Base-by-base conservation (phyloP, 2,113 vertebrate species). In the Percopsis transmontana region DNA sequence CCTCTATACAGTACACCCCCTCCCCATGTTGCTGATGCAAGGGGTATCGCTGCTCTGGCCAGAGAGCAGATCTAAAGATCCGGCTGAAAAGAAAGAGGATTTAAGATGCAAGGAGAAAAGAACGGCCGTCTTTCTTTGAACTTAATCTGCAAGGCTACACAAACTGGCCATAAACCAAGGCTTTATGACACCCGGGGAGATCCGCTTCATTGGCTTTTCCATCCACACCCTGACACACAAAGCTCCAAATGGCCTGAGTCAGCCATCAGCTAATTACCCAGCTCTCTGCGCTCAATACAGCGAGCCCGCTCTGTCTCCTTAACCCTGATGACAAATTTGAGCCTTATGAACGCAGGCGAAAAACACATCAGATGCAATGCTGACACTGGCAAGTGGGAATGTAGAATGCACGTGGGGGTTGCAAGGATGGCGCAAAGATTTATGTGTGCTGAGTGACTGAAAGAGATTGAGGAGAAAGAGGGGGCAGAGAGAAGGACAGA, bases 131-230 rank as follows among this genome's bases (percentile, higher is more conserved):
- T 89, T 76, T 87, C 87, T 89, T 87, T 91, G 80, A 91, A 88
- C 79, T 87, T 91, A 89, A 91, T 91, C 90, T 90, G 84, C 85
- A 72, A 70, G 82, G 84, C 85, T 89, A 87, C 84, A 90, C 85
- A 90, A 88, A 87, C 90, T 60, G 78, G 79, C 83, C 84, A 88
- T 91, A 88, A 91, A 90, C 79, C 69, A 84, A 74, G 79, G 80
- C 85, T 89, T 90, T 90, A 91, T 89, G 85, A 89, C 83, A 84
- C 77, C 76, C 84, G 2, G 18, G 55, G 79, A 90, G 87, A 87
- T 64, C 78, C 65, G 77, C 86, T 83, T 88, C 86, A 88, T 88
- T 40, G 74, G 77, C 70, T 85, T 87, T 87, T 82, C 88, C 80
- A 82, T 84, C 72, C 66, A 33, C 68, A 42, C 58, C 56, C 85